Evolutionary conservation across 2,888 invertebrate genomes (phyloP).

Genomic region (Odontomyia ornata): DNA sequence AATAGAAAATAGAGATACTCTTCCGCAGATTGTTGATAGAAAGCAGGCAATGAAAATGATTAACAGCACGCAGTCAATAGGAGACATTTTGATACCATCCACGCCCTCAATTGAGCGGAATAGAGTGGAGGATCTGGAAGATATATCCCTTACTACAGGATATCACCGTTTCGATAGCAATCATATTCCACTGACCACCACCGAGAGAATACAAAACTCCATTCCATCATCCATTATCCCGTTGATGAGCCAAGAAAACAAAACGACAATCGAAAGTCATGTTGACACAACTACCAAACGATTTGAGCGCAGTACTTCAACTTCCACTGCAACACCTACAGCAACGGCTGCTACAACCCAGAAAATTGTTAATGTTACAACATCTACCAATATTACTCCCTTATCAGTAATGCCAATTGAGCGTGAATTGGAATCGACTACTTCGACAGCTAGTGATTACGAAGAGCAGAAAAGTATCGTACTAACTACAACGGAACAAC

Average conservation of each 20-base stretch:
- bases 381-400: neutral
- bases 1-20: conserved; percentile 32
- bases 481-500: conserved; percentile 42
- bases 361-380: conserved; percentile 11
- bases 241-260: neutral
- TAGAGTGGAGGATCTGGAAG: conserved; percentile 51
- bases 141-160: neutral
- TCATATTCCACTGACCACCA: neutral
- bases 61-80: conserved; percentile 51
- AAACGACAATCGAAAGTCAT: neutral
- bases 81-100: conserved; percentile 51
- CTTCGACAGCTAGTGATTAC: conserved; percentile 56
- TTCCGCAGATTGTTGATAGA: conserved; percentile 38
- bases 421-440: conserved; percentile 46
- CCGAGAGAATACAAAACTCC: conserved; percentile 21
- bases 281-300: conserved; percentile 31
- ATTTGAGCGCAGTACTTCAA: conserved; percentile 32
- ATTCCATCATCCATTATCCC: conserved; percentile 7
- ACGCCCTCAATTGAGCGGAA: conserved; percentile 53
- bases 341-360: neutral
- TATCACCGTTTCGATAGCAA: neutral
- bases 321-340: neutral
- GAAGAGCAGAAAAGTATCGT: conserved; percentile 54
- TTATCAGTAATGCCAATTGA: conserved; percentile 36
- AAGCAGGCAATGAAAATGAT: conserved; percentile 51